Evolutionary conservation across 2,888 invertebrate genomes (phyloP), one percentile per base, ranked within the genome.

Genomic region (Limnephilus rhombicus): DNA sequence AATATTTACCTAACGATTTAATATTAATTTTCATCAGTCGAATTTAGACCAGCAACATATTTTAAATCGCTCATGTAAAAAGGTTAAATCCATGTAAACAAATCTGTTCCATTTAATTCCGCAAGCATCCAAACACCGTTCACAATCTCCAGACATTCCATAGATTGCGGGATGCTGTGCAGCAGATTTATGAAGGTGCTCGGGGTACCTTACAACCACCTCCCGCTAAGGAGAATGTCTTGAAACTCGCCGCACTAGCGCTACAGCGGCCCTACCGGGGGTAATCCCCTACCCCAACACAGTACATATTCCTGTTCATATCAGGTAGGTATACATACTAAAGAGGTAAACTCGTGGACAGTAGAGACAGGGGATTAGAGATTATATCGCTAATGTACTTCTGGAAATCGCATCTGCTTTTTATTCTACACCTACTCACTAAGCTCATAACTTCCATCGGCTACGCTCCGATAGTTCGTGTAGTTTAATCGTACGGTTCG

Each of bases 161-260:
- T 68, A 68, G 68, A n/a, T 68, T 68, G 24, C 68, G 68, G n/a
- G 68, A 68, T 49, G 15, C 86, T 86, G 86, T 24, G 49, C 24
- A 24, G 37, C 29, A 37, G 86, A 86, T 86, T 86, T 86, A 86
- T 86, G 86, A 34, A 86, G 49, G 86, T 86, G 86, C 45, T 29
- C n/a, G 29, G 86, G 86, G n/a, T 86, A 15, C 15, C 34, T 82
- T 34, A 29, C 41, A 85, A 45, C 45, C 45, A 49, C 86, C 86
- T 45, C 86, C 86, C 45, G 86, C 86, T 45, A 86, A 45, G 86
- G 18, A 68, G 24, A 7, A 45, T n/a, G 49, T 15, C 45, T 86
- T 45, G 24, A 15, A n/a, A 29, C 45, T 86, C 45, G 86, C 86
- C 86, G 86, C 86, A 45, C 86, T 11, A 86, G 45, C 68, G 68